Evolutionary conservation across 2,113 vertebrate genomes (phyloP).

Genomic region (Larimichthys polyactis): DNA sequence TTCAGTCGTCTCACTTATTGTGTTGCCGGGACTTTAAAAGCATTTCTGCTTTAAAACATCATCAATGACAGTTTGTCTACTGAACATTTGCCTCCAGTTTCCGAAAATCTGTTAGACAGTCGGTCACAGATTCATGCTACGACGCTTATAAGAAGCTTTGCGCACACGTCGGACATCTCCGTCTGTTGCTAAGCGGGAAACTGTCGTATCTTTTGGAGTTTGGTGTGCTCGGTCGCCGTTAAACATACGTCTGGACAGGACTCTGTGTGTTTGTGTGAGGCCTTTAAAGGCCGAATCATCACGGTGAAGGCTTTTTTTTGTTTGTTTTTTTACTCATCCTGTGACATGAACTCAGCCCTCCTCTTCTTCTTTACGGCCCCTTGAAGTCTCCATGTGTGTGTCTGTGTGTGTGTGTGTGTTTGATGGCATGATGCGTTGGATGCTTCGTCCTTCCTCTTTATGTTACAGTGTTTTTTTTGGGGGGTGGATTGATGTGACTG

Average conservation of each 20-base stretch:
- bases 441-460: slow-evolving; percentile 5
- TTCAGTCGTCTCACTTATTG: no score
- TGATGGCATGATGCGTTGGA: slow-evolving; percentile 3
- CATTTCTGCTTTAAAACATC: no score
- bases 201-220: not conserved
- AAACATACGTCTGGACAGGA: slow-evolving; percentile 31
- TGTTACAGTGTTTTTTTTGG: slow-evolving; percentile 36
- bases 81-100: no score
- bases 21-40: no score
- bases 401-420: slow-evolving; percentile 38
- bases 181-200: not conserved
- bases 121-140: not conserved
- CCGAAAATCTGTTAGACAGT: no score
- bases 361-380: slow-evolving; percentile 66
- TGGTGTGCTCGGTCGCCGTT: slow-evolving; percentile 6
- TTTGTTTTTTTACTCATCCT: slow-evolving; percentile 76
- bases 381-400: slow-evolving; percentile 51
- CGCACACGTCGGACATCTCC: not conserved
- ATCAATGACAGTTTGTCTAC: no score
- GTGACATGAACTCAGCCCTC: slow-evolving; percentile 84
- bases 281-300: slow-evolving; percentile 81
- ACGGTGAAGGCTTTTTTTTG: slow-evolving; percentile 82
- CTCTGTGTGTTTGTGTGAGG: slow-evolving; percentile 61
- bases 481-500: slow-evolving; percentile 54
- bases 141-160: not conserved